Evolutionary conservation across 2,797 vertebrate species (phyloP).

Genomic region (Catostomus latipinnis): DNA sequence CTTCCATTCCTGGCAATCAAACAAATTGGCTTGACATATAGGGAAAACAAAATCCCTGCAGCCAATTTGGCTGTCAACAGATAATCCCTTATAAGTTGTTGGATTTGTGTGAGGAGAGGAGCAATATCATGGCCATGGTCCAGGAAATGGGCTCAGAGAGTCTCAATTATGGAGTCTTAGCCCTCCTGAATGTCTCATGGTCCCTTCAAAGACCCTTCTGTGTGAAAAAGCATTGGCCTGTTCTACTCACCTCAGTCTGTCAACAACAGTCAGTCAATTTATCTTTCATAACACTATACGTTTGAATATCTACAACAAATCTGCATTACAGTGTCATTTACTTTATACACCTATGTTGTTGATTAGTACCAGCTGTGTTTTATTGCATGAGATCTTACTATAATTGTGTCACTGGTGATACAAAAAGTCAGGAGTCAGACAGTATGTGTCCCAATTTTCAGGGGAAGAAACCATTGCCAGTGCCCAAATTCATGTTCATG

Average conservation of each 20-base stretch:
- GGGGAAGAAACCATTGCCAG: no score
- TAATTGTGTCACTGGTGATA: no score
- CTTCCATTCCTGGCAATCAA: conserved; percentile 48
- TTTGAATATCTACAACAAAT: no score
- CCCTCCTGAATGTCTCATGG: conserved; percentile 31
- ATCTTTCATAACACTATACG: no score
- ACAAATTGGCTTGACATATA: conserved; percentile 71
- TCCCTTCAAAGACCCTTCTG: conserved; percentile 11
- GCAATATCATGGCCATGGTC: conserved; percentile 48
- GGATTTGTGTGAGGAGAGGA: conserved; percentile 67
- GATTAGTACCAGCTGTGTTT: no score
- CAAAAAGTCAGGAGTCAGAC: no score
- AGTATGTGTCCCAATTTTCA: no score
- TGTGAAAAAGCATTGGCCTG: background rate
- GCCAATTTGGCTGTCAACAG: conserved; percentile 73
- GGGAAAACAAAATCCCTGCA: conserved; percentile 63
- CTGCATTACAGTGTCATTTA: no score
- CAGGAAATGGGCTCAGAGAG: conserved; percentile 49
- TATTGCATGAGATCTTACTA: no score
- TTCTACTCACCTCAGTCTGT: conserved; percentile 53
- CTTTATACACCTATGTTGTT: no score
- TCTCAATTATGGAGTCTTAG: conserved; percentile 60
- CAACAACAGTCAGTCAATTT: conserved; percentile 30
- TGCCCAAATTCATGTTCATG: no score
- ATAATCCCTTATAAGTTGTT: conserved; percentile 71